Percentiles rank a stretch among this genome's conserved stretches.
phyloP scores from a whole-genome alignment of 2,797 vertebrate species.

The Steatocranus sp. region DNA sequence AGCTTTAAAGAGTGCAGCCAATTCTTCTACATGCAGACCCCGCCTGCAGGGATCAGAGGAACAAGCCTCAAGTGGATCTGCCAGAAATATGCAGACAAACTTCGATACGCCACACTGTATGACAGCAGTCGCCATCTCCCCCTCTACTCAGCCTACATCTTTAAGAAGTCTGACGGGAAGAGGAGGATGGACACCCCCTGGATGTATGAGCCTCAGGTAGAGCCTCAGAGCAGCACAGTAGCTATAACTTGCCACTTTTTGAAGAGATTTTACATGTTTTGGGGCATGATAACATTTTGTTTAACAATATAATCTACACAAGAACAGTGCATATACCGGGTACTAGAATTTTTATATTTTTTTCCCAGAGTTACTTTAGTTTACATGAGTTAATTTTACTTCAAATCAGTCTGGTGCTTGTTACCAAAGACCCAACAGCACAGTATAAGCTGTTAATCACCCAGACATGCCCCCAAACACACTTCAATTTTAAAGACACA shows the following conservation, averaged over 20 bases:
- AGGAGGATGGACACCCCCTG: conserved; percentile 70
- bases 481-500: neutral
- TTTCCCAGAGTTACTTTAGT: neutral
- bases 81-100: conserved; percentile 64
- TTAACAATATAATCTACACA: neutral
- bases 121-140: conserved; percentile 55
- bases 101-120: conserved; percentile 67
- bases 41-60: conserved; percentile 57
- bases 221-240: neutral
- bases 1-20: conserved; percentile 68
- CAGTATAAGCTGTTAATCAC: neutral
- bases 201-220: conserved; percentile 79
- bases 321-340: rapidly evolving
- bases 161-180: conserved; percentile 73
- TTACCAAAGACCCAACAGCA: neutral
- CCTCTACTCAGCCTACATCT: conserved; percentile 72
- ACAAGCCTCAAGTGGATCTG: conserved; percentile 56
- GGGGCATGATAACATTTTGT: neutral
- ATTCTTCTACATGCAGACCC: conserved; percentile 68
- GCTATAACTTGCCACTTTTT: neutral
- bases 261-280: neutral
- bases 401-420: neutral
- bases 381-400: neutral
- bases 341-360: neutral
- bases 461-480: neutral